Evolutionary conservation across 2,113 vertebrate species (phyloP).

Genomic region (Antigone vipio): DNA sequence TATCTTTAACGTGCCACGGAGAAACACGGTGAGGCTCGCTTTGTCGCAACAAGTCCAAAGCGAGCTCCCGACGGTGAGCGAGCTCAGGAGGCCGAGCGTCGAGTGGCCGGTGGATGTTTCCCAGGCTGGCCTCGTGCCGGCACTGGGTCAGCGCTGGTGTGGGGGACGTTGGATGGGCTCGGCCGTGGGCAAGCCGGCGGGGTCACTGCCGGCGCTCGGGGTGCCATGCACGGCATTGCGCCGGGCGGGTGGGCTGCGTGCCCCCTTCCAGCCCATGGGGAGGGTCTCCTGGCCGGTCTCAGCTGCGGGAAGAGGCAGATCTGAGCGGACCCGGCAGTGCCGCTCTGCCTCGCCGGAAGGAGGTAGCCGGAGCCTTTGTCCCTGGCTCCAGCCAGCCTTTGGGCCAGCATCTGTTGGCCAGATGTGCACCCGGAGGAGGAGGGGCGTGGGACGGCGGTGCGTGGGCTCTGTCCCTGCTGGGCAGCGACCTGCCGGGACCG

Average conservation of each 20-base stretch:
- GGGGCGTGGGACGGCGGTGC: fast-evolving
- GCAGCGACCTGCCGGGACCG: background rate
- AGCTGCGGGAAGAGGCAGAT: background rate
- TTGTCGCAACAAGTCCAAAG: background rate
- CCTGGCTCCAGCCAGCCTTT: background rate
- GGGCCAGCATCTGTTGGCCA: slow-evolving; percentile 43
- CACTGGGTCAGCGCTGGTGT: background rate
- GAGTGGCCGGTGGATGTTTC: background rate
- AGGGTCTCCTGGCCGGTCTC: background rate
- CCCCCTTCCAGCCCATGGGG: background rate
- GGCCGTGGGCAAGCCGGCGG: fast-evolving
- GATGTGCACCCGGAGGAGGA: background rate
- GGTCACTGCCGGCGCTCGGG: background rate
- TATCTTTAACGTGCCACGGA: background rate
- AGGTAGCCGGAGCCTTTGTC: slow-evolving; percentile 9
- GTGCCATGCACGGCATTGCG: fast-evolving
- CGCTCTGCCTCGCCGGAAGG: background rate
- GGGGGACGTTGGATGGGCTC: background rate
- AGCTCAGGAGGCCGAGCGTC: background rate
- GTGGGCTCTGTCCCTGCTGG: background rate
- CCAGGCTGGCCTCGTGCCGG: fast-evolving
- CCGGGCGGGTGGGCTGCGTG: background rate
- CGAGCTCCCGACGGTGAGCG: background rate
- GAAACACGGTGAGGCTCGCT: fast-evolving
- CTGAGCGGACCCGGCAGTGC: fast-evolving